Evolutionary conservation across 2,888 invertebrate genomes (phyloP).

Genomic region (Pteria penguin): DNA sequence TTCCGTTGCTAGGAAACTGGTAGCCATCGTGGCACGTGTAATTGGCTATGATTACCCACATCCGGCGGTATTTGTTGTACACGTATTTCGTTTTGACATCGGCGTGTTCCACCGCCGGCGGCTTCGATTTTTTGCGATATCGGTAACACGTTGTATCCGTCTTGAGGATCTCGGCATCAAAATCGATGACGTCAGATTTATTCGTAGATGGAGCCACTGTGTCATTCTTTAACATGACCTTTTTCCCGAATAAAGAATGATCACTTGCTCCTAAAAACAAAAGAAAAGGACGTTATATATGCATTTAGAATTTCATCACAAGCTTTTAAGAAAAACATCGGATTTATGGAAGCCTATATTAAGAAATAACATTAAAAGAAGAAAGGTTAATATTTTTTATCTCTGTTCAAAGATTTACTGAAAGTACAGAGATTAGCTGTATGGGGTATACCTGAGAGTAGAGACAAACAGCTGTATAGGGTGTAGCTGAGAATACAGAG

Average conservation of each 20-base stretch:
- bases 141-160: constrained; percentile 56
- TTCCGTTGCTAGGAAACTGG: constrained; percentile 33
- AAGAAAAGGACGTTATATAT: too few relatives aligned
- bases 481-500: too few relatives aligned
- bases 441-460: too few relatives aligned
- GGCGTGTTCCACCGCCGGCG: constrained; percentile 51
- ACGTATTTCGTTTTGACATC: constrained; percentile 38
- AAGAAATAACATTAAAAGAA: too few relatives aligned
- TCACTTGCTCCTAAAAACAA: background rate
- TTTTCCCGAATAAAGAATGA: background rate
- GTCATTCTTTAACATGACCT: constrained; percentile 12
- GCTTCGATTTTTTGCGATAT: constrained; percentile 39
- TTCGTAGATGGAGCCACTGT: background rate
- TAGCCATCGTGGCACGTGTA: constrained; percentile 55
- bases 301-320: too few relatives aligned
- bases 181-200: constrained; percentile 7
- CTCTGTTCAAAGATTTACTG: too few relatives aligned
- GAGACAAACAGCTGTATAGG: too few relatives aligned
- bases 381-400: too few relatives aligned
- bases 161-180: constrained; percentile 36
- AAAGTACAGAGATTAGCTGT: too few relatives aligned
- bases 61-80: constrained; percentile 43
- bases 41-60: constrained; percentile 55
- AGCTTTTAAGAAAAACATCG: too few relatives aligned
- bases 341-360: too few relatives aligned